Evolutionary conservation across 2,113 vertebrate species (phyloP).

Genomic region (Xiphophorus maculatus): DNA sequence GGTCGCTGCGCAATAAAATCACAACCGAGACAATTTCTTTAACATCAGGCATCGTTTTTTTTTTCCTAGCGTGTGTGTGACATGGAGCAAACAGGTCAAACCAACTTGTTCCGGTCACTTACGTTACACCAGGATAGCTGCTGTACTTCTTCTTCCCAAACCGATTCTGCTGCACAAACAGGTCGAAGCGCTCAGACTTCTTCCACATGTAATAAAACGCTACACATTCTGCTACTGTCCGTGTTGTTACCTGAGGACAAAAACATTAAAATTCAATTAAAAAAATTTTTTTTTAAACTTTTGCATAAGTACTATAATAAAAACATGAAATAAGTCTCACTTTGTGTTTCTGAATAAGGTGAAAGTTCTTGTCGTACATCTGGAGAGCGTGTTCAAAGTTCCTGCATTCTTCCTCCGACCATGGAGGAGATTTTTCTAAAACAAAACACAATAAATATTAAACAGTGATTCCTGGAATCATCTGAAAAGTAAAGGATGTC

Average conservation of each 20-base stretch:
- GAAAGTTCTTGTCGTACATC: slow-evolving; percentile 97
- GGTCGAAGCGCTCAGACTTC: slow-evolving; percentile 96
- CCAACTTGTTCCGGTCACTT: slow-evolving; percentile 70
- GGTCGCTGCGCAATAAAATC: slow-evolving; percentile 81
- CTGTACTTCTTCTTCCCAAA: slow-evolving; percentile 98
- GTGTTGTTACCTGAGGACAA: slow-evolving; percentile 85
- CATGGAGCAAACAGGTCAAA: neutral
- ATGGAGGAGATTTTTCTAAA: slow-evolving; percentile 89
- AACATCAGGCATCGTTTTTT: neutral
- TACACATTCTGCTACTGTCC: slow-evolving; percentile 96
- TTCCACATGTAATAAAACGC: slow-evolving; percentile 99
- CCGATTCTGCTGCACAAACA: slow-evolving; percentile 96
- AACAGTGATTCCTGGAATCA: neutral
- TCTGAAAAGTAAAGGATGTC: neutral
- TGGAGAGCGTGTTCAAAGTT: slow-evolving; percentile 96
- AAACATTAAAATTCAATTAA: neutral
- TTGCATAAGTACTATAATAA: neutral
- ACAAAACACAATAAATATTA: neutral
- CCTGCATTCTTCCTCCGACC: slow-evolving; percentile 99
- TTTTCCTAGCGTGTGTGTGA: neutral
- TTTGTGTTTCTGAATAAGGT: slow-evolving; percentile 99
- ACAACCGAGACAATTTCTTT: neutral
- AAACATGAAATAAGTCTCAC: slow-evolving; percentile 68
- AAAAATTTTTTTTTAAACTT: no score
- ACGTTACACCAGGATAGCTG: slow-evolving; percentile 98